These are phyloP conservation scores for Caprella mutica DNA, from an alignment of 2,888 invertebrate genomes.

Conservation along the genomic window DNA sequence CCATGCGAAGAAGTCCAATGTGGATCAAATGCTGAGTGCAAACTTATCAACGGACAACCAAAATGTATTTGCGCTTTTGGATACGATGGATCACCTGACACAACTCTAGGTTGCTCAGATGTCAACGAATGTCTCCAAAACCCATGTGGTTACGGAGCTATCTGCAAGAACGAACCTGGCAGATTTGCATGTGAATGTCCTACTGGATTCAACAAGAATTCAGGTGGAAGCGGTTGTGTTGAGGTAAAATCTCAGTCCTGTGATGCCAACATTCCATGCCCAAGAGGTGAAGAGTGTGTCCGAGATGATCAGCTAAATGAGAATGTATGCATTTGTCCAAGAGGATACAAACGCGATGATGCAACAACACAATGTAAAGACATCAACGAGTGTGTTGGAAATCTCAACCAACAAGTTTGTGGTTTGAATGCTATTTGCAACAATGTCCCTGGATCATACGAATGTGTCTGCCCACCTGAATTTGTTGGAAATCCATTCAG, in stretches of 20 bases:
- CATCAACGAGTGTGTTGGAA: constrained; percentile 71
- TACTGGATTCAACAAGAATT: constrained; percentile 51
- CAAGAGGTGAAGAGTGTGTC: constrained; percentile 73
- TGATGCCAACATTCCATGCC: constrained; percentile 63
- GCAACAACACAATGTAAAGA: constrained; percentile 65
- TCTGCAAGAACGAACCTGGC: constrained; percentile 80
- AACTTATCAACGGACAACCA: constrained; percentile 67
- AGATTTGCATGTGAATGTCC: constrained; percentile 79
- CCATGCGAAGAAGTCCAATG: constrained; percentile 78
- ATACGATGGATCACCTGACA: constrained; percentile 57
- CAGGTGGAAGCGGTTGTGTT: constrained; percentile 62
- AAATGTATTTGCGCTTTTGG: constrained; percentile 74
- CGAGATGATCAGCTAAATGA: constrained; percentile 58
- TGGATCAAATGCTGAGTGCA: constrained; percentile 77
- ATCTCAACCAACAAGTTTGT: constrained; percentile 54
- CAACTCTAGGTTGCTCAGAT: constrained; percentile 64
- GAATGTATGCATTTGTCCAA: constrained; percentile 77
- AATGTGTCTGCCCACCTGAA: constrained; percentile 77
- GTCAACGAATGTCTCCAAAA: constrained; percentile 71
- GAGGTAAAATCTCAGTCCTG: constrained; percentile 53
- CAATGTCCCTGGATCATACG: constrained; percentile 84
- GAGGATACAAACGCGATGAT: constrained; percentile 66
- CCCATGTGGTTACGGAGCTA: constrained; percentile 70
- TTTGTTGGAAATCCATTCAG: constrained; percentile 83
- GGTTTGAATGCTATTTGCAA: constrained; percentile 81